Evolutionary conservation across 1,140 invertebrate genomes (phyloP).

Genomic region (Pentalonia nigronervosa): DNA sequence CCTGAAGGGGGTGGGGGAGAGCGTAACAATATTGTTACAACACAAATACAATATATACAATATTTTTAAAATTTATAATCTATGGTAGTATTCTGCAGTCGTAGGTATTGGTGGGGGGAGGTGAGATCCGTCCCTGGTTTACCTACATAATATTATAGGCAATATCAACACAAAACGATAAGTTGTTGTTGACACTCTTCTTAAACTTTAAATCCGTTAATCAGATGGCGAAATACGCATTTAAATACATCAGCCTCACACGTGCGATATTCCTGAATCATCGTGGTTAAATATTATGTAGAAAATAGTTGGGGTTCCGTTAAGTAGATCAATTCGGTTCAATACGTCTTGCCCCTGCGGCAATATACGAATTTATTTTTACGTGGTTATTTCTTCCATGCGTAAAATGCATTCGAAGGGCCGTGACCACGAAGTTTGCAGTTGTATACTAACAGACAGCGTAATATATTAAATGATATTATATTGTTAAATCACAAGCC

Average conservation of each 20-base stretch:
- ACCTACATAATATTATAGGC: too few relatives aligned
- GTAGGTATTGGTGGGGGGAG: too few relatives aligned
- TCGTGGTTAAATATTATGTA: not conserved
- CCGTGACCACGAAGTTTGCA: not conserved
- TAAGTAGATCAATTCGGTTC: not conserved
- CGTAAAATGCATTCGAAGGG: not conserved
- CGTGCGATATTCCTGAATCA: not conserved
- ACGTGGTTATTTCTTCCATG: not conserved
- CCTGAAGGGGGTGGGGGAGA: too few relatives aligned
- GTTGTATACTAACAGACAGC: not conserved
- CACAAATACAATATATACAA: too few relatives aligned
- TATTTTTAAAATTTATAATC: too few relatives aligned
- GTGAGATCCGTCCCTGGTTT: too few relatives aligned
- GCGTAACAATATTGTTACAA: too few relatives aligned
- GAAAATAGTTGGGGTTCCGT: not conserved
- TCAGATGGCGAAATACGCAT: not conserved
- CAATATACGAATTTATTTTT: conserved; percentile 3
- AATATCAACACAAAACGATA: not conserved
- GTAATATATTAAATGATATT: not conserved
- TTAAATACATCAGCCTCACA: not conserved
- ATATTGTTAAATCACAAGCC: not conserved
- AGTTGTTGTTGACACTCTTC: not conserved
- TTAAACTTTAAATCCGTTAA: not conserved
- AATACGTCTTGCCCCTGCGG: not conserved
- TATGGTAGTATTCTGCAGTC: too few relatives aligned